phyloP scores from a whole-genome alignment of 2,113 vertebrate genomes.

The Tragelaphus buxtoni region DNA sequence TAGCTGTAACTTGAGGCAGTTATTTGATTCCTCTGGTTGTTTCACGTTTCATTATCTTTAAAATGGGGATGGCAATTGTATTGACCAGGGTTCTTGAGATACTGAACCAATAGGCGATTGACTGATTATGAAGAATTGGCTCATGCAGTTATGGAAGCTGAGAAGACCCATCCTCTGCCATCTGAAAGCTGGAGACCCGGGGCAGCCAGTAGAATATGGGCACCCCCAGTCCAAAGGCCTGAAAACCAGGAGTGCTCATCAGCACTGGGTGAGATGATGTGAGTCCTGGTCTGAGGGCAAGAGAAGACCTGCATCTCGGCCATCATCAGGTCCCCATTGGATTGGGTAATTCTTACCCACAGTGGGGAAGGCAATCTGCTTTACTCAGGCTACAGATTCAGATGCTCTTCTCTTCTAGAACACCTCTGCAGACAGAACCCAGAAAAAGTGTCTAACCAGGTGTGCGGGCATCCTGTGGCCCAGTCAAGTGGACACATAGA shows the following conservation, averaged over 20 bases:
- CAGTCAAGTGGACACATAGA: background rate
- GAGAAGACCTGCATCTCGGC: background rate
- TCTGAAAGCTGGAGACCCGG: background rate
- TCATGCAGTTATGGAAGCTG: background rate
- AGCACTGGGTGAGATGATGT: background rate
- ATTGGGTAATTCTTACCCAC: background rate
- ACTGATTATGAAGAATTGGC: background rate
- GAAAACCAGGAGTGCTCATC: background rate
- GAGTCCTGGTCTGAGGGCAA: background rate
- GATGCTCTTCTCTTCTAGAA: background rate
- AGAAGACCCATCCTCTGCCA: background rate
- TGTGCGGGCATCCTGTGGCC: background rate
- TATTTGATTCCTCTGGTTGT: background rate
- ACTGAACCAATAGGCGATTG: background rate
- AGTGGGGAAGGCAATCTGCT: background rate
- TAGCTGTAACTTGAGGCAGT: background rate
- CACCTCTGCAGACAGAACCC: background rate
- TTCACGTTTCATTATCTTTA: slow-evolving; percentile 27
- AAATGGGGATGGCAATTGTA: background rate
- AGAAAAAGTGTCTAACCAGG: background rate
- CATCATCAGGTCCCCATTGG: background rate
- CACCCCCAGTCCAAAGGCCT: background rate
- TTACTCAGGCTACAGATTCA: background rate
- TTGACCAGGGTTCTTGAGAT: background rate
- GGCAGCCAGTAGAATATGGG: background rate